These are phyloP conservation scores for Lithobates sylvaticus DNA, from an alignment of 2,797 vertebrate species.

Conservation along the genomic window DNA sequence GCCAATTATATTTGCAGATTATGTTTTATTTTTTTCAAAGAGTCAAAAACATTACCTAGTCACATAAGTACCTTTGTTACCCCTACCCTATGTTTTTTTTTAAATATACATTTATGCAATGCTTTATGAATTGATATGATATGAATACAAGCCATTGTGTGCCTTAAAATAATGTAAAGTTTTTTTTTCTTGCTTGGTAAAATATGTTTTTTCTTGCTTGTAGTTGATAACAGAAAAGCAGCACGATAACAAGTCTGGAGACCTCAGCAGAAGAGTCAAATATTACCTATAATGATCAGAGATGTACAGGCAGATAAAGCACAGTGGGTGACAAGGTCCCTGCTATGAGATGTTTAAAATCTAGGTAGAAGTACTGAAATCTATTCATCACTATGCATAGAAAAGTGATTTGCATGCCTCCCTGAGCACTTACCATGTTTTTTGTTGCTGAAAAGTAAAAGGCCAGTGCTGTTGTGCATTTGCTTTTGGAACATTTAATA, in stretches of 20 bases:
- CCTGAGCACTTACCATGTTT: conserved; percentile 51
- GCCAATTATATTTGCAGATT: too few relatives aligned
- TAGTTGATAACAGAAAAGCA: conserved; percentile 12
- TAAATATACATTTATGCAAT: neutral
- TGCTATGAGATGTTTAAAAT: conserved; percentile 52
- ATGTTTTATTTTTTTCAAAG: too few relatives aligned
- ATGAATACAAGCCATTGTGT: neutral
- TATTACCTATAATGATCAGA: conserved; percentile 51
- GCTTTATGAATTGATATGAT: neutral
- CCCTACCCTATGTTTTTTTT: too few relatives aligned
- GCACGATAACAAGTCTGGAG: neutral
- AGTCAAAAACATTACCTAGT: too few relatives aligned
- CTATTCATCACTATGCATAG: conserved; percentile 62
- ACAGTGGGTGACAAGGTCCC: conserved; percentile 57
- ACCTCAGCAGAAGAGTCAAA: conserved; percentile 30
- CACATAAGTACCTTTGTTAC: too few relatives aligned
- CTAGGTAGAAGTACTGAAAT: conserved; percentile 42
- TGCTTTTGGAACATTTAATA: conserved; percentile 62
- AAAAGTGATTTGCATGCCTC: conserved; percentile 56
- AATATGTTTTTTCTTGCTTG: neutral
- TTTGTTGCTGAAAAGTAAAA: conserved; percentile 52
- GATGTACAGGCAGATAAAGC: conserved; percentile 54
- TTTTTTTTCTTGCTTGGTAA: neutral
- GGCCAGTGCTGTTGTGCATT: conserved; percentile 41
- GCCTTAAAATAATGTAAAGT: neutral